phyloP scores from a whole-genome alignment of 2,888 invertebrate genomes.

The Dryococelus australis region DNA sequence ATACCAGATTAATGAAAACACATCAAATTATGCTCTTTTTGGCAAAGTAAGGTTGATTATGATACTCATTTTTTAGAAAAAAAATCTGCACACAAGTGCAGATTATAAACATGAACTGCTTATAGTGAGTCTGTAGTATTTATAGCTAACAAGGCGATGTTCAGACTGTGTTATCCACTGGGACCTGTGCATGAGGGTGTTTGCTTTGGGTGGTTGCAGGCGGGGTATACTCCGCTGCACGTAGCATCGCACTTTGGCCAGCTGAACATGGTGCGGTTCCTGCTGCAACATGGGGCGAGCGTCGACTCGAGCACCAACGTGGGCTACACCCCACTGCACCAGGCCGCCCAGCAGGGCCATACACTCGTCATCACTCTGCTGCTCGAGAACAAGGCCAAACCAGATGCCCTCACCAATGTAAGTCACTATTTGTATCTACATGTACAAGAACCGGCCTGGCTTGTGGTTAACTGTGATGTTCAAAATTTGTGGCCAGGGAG shows the following conservation, averaged over 20 bases:
- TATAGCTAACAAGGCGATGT: too few relatives aligned
- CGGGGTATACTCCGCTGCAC: conserved; percentile 95
- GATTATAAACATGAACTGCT: too few relatives aligned
- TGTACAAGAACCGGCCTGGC: neutral
- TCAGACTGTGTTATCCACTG: too few relatives aligned
- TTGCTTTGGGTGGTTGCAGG: conserved; percentile 53
- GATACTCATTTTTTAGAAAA: too few relatives aligned
- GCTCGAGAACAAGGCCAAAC: conserved; percentile 91
- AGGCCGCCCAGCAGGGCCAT: conserved; percentile 98
- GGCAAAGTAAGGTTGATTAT: too few relatives aligned
- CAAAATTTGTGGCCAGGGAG: too few relatives aligned
- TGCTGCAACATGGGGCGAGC: conserved; percentile 88
- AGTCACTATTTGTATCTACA: conserved; percentile 57
- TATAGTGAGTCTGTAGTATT: too few relatives aligned
- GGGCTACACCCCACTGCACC: conserved; percentile 95
- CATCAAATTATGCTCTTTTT: too few relatives aligned
- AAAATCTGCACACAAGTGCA: too few relatives aligned
- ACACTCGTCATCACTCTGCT: conserved; percentile 92
- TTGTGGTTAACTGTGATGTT: neutral
- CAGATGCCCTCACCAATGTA: conserved; percentile 93
- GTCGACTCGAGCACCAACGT: conserved; percentile 80
- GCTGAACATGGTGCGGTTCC: conserved; percentile 86
- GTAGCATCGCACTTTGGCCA: conserved; percentile 98
- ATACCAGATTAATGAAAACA: too few relatives aligned
- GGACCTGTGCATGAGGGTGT: neutral